These are phyloP conservation scores for Pteronura brasiliensis DNA, from an alignment of 2,113 vertebrate genomes.

Conservation along the genomic window DNA sequence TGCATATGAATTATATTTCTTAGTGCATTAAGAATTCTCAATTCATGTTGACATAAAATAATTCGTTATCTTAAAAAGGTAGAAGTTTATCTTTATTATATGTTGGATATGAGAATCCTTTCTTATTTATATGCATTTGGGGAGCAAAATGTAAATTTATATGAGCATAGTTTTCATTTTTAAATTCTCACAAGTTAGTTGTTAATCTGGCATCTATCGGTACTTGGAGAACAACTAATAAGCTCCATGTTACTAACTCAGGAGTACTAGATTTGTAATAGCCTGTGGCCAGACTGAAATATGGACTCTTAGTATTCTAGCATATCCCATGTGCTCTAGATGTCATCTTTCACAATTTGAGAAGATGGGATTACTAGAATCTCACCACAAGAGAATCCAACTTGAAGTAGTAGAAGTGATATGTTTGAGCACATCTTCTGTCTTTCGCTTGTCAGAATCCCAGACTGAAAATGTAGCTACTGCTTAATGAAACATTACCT, in stretches of 20 bases:
- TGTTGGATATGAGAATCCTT: not conserved
- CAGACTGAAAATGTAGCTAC: not conserved
- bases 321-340: not conserved
- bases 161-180: not conserved
- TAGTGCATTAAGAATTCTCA: not conserved
- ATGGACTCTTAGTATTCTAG: not conserved
- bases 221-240: not conserved
- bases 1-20: not conserved
- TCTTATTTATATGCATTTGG: not conserved
- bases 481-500: not conserved
- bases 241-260: not conserved
- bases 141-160: not conserved
- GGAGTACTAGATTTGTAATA: not conserved
- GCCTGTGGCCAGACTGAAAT: not conserved
- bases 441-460: not conserved
- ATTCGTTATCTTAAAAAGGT: not conserved
- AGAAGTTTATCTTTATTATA: not conserved
- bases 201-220: not conserved
- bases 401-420: not conserved
- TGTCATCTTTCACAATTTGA: not conserved
- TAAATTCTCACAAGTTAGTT: not conserved
- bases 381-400: not conserved
- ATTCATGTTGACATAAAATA: conserved; percentile 22
- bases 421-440: not conserved
- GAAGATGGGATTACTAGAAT: not conserved